Percentiles rank a stretch among this genome's conserved stretches.
Evolutionary conservation across 2,797 vertebrate genomes (phyloP).

Genomic region (Glyptemys insculpta): DNA sequence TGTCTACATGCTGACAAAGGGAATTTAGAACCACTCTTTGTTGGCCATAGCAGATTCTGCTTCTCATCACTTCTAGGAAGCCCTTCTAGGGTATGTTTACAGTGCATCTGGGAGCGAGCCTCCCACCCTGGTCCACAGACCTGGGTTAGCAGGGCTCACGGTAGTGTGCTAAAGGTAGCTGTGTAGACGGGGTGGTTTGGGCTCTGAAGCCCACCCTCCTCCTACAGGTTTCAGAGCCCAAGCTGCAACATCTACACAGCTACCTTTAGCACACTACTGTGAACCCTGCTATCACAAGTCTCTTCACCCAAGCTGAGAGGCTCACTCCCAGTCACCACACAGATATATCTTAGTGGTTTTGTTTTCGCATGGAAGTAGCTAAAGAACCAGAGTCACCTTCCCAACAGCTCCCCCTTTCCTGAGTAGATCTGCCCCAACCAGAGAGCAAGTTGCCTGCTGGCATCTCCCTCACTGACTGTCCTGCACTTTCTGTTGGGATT

Average conservation of each 20-base stretch:
- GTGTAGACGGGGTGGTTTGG: too few species aligned
- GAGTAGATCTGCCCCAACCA: slow-evolving; percentile 57
- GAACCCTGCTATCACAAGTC: background rate
- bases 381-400: slow-evolving; percentile 41
- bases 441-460: slow-evolving; percentile 65
- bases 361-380: slow-evolving; percentile 7
- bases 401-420: slow-evolving; percentile 38
- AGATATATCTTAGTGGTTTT: background rate
- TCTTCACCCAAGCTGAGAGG: background rate
- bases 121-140: too few species aligned
- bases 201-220: too few species aligned
- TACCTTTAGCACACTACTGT: background rate
- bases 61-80: background rate
- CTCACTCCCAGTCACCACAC: too few species aligned
- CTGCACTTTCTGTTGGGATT: slow-evolving; percentile 74
- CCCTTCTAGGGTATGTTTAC: background rate
- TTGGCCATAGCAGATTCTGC: background rate
- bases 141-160: too few species aligned
- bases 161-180: too few species aligned
- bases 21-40: background rate
- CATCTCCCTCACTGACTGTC: slow-evolving; percentile 69
- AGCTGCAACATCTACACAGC: background rate
- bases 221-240: too few species aligned
- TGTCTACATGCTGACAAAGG: too few species aligned
- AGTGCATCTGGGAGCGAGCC: too few species aligned